Evolutionary conservation across 2,797 vertebrate species (phyloP).

Genomic region (Orestias chungarensis): DNA sequence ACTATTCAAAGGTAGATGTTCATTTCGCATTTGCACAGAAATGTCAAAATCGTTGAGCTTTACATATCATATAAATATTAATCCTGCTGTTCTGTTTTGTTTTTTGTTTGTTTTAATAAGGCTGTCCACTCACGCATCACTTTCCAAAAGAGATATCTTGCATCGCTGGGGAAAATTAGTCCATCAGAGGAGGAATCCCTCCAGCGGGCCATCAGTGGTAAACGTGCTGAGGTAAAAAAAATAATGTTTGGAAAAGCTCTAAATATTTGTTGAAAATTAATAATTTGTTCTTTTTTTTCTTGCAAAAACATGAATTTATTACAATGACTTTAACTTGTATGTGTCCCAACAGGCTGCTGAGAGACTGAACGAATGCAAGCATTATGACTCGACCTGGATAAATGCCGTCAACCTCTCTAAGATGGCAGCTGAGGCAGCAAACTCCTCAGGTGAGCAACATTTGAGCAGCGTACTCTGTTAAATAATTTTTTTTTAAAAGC

Average conservation of each 20-base stretch:
- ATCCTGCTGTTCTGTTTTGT: neutral
- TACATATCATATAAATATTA: neutral
- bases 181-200: conserved; percentile 88
- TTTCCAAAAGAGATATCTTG: conserved; percentile 89
- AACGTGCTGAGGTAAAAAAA: conserved; percentile 86
- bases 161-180: conserved; percentile 86
- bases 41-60: neutral
- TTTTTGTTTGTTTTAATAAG: conserved; percentile 66
- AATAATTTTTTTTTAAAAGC: neutral
- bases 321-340: conserved; percentile 6
- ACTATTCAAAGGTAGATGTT: conserved; percentile 87
- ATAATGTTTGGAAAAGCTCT: neutral
- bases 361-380: conserved; percentile 86
- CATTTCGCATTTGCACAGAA: neutral
- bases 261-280: neutral
- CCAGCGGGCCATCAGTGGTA: conserved; percentile 89
- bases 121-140: conserved; percentile 89
- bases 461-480: neutral
- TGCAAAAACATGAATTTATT: neutral
- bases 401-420: conserved; percentile 88
- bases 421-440: conserved; percentile 90
- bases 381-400: conserved; percentile 88
- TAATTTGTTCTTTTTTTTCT: neutral
- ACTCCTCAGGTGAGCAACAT: conserved; percentile 82
- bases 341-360: conserved; percentile 79